Percentiles rank a stretch among this genome's conserved stretches.
Conservation (phyloP, 2,797 vertebrate genomes). For the Spinus pinus region DNA sequence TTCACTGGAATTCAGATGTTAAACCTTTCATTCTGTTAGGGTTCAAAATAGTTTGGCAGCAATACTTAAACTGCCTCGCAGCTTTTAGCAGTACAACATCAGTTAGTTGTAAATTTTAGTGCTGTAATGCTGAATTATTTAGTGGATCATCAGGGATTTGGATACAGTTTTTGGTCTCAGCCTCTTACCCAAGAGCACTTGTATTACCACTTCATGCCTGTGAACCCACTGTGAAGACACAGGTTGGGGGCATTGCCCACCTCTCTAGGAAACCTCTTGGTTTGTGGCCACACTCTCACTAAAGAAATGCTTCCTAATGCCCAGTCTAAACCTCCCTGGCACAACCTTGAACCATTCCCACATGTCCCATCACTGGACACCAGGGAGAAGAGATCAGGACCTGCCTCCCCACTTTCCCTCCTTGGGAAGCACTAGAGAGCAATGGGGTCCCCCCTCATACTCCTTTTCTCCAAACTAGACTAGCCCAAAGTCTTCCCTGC, state of each 20-base stretch:
- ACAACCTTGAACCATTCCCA: background rate
- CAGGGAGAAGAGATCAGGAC: background rate
- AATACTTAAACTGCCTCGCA: background rate
- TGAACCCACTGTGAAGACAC: background rate
- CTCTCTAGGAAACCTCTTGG: background rate
- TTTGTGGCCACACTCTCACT: rapidly evolving
- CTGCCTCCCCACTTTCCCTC: background rate
- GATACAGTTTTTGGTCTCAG: background rate
- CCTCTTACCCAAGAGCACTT: background rate
- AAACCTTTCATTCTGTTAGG: background rate
- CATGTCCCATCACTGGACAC: rapidly evolving
- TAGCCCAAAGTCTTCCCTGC: background rate
- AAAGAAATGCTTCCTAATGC: background rate
- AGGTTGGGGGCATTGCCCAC: rapidly evolving
- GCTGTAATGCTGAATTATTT: background rate
- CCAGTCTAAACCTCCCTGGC: background rate
- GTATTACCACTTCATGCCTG: background rate
- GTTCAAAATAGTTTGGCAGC: background rate
- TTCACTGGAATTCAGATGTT: background rate
- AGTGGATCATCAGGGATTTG: background rate
- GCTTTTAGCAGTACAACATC: background rate
- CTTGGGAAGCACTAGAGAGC: background rate
- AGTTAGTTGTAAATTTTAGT: background rate
- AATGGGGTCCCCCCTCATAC: background rate
- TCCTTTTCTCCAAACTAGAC: background rate